Conservation (phyloP, 2,797 vertebrate genomes). For the Anableps anableps region DNA sequence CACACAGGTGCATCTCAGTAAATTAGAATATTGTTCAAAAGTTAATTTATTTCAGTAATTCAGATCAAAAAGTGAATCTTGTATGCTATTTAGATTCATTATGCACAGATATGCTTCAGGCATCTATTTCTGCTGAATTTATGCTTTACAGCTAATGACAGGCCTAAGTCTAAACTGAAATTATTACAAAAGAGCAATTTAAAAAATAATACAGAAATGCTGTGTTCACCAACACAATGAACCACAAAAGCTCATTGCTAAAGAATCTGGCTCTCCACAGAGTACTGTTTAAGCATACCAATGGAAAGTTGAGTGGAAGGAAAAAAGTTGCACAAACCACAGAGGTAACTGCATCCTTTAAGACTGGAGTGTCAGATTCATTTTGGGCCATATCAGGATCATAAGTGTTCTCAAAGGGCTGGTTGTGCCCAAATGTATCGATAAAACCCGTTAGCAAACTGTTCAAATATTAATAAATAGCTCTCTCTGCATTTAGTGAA, state of each 20-base stretch:
- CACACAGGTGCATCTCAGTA: neutral
- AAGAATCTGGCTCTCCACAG: neutral
- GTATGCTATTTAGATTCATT: too few species aligned
- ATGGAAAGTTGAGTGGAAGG: neutral
- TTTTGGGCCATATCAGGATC: too few species aligned
- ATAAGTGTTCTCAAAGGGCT: too few species aligned
- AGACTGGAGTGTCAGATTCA: too few species aligned
- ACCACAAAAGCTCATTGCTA: neutral
- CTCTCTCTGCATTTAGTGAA: too few species aligned
- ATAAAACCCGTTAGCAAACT: too few species aligned
- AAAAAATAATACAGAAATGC: neutral
- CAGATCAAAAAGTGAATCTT: too few species aligned
- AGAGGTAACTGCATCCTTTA: neutral
- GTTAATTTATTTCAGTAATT: neutral
- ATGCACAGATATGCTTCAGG: too few species aligned
- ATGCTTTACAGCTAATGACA: neutral
- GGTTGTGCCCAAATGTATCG: too few species aligned
- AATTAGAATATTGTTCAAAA: neutral
- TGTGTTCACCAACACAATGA: neutral
- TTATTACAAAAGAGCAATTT: too few species aligned
- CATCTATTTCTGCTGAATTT: neutral
- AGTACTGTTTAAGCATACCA: neutral
- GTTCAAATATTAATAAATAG: too few species aligned
- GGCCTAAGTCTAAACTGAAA: too few species aligned
- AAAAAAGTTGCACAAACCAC: neutral